These are phyloP conservation scores for Orientallactaga sibirica DNA, from an alignment of 2,797 vertebrate species.

Conservation along the genomic window DNA sequence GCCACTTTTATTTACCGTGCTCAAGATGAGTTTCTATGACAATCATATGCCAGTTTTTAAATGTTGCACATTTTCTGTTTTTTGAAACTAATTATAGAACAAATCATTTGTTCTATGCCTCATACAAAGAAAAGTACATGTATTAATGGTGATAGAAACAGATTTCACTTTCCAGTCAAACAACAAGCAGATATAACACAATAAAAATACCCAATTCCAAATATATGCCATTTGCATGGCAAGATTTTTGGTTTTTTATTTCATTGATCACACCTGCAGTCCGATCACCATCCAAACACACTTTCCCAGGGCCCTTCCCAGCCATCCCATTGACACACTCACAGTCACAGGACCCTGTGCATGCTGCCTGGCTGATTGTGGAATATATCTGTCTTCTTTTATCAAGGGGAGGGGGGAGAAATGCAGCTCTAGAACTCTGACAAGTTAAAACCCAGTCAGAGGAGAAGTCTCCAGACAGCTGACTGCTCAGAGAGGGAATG, in stretches of 20 bases:
- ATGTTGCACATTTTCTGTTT: constrained; percentile 79
- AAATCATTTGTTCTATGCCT: constrained; percentile 80
- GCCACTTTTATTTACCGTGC: constrained; percentile 84
- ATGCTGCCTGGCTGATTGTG: constrained; percentile 86
- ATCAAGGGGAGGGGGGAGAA: not conserved
- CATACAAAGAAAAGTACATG: constrained; percentile 65
- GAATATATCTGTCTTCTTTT: constrained; percentile 85
- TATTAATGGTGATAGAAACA: constrained; percentile 31
- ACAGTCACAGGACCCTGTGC: constrained; percentile 72
- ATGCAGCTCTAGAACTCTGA: not conserved
- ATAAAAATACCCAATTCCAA: constrained; percentile 73
- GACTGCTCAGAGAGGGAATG: constrained; percentile 21
- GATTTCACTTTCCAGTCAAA: constrained; percentile 82
- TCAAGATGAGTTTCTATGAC: constrained; percentile 83
- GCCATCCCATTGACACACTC: constrained; percentile 92
- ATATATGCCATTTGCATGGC: constrained; percentile 82
- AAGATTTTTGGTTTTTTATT: constrained; percentile 86
- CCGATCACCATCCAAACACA: constrained; percentile 91
- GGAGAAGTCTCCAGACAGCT: constrained; percentile 26
- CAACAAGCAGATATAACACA: constrained; percentile 81
- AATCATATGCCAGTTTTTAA: constrained; percentile 80
- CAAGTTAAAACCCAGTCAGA: constrained; percentile 30
- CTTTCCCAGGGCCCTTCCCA: constrained; percentile 92
- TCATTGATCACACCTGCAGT: constrained; percentile 91
- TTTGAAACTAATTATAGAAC: constrained; percentile 84